Evolutionary conservation across 2,797 vertebrate genomes (phyloP).

Genomic region (Anas bernieri): DNA sequence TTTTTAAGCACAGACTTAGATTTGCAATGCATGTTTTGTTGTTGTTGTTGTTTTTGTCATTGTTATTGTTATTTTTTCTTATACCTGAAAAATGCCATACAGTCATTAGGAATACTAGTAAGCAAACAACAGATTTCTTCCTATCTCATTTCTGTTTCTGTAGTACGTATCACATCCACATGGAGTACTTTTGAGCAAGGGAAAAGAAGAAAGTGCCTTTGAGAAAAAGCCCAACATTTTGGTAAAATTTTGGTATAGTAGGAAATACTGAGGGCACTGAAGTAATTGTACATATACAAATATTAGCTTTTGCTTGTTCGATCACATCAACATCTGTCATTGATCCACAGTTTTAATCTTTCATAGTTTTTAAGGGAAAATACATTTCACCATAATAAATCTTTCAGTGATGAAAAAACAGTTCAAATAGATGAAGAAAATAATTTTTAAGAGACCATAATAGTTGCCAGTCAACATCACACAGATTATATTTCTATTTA

Average conservation of each 20-base stretch:
- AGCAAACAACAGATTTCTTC: background rate
- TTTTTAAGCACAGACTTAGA: background rate
- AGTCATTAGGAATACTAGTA: background rate
- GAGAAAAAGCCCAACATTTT: background rate
- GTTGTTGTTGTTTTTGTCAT: too few species aligned
- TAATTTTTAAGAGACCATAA: background rate
- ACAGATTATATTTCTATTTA: background rate
- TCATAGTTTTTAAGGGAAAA: background rate
- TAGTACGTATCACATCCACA: too few species aligned
- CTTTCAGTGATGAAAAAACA: background rate
- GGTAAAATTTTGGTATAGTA: background rate
- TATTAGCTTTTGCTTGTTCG: background rate
- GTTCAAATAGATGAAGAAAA: background rate
- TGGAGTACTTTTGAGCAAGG: background rate
- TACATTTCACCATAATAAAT: background rate
- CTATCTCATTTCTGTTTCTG: background rate
- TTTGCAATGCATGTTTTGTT: background rate
- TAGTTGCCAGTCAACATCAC: background rate
- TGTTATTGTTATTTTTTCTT: background rate
- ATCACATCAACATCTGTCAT: background rate
- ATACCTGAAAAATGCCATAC: background rate
- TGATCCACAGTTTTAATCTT: background rate
- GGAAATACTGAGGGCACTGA: background rate
- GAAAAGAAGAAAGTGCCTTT: background rate
- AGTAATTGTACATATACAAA: background rate